Evolutionary conservation across 2,888 invertebrate species (phyloP).

Genomic region (Macrosiphum euphorbiae): DNA sequence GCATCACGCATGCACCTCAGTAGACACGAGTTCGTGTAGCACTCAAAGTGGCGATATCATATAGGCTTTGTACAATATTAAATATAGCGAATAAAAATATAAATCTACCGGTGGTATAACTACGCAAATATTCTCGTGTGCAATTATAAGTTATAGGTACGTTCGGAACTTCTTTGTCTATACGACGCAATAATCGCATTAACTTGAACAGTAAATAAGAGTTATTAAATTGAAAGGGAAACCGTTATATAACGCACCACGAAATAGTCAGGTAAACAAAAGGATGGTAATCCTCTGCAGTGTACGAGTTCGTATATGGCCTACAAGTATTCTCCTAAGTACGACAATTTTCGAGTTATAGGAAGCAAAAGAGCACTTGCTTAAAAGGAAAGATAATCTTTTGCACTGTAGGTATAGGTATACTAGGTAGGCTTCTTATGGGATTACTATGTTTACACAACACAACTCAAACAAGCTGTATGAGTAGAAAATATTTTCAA

Average conservation of each 20-base stretch:
- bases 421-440: background rate
- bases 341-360: background rate
- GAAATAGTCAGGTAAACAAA: conserved; percentile 18
- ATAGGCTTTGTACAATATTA: too few relatives aligned
- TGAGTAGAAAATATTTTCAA: conserved; percentile 3
- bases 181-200: background rate
- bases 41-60: background rate
- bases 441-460: conserved; percentile 23
- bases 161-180: background rate
- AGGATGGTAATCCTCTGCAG: background rate
- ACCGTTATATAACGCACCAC: background rate
- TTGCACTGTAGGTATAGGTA: background rate
- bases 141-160: background rate
- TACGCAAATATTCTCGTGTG: background rate
- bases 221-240: conserved; percentile 24
- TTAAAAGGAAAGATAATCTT: conserved; percentile 17
- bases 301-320: background rate
- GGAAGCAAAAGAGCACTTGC: background rate
- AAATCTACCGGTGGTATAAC: background rate
- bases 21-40: background rate
- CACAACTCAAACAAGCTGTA: conserved; percentile 6
- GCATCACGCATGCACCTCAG: background rate
- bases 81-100: background rate
- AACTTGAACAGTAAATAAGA: background rate
- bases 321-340: background rate